Evolutionary conservation across 2,797 vertebrate species (phyloP).

Genomic region (Coreius guichenoti): DNA sequence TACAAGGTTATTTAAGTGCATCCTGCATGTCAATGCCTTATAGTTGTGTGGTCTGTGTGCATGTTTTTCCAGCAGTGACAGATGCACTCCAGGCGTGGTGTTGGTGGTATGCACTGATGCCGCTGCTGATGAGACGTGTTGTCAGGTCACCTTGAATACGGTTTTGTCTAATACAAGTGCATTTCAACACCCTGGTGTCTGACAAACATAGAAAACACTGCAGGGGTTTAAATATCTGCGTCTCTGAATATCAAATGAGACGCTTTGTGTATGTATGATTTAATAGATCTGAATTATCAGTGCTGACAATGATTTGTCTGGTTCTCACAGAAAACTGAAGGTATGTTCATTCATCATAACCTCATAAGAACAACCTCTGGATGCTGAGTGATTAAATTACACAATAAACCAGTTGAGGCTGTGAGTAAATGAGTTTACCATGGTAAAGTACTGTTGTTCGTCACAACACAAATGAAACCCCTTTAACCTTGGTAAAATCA

Average conservation of each 20-base stretch:
- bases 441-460: not conserved
- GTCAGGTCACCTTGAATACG: constrained; percentile 56
- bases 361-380: not conserved
- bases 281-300: constrained; percentile 20
- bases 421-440: not conserved
- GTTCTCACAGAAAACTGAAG: not conserved
- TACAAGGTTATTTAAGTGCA: constrained; percentile 45
- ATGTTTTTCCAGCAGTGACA: constrained; percentile 38
- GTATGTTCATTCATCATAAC: constrained; percentile 8
- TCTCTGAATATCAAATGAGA: constrained; percentile 25
- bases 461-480: not conserved
- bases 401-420: too few species aligned
- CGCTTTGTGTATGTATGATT: not conserved
- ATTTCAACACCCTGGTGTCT: constrained; percentile 38
- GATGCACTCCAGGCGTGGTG: constrained; percentile 35
- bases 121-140: constrained; percentile 13
- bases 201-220: constrained; percentile 38
- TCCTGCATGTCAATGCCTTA: constrained; percentile 38
- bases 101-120: constrained; percentile 24
- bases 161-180: constrained; percentile 44
- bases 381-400: not conserved
- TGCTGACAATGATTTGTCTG: not conserved
- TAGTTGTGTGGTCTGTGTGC: constrained; percentile 31
- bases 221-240: constrained; percentile 17
- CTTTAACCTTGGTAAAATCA: not conserved